Base-by-base conservation (phyloP, 1,140 invertebrate genomes). In the Drosophila nigrodunni region DNA sequence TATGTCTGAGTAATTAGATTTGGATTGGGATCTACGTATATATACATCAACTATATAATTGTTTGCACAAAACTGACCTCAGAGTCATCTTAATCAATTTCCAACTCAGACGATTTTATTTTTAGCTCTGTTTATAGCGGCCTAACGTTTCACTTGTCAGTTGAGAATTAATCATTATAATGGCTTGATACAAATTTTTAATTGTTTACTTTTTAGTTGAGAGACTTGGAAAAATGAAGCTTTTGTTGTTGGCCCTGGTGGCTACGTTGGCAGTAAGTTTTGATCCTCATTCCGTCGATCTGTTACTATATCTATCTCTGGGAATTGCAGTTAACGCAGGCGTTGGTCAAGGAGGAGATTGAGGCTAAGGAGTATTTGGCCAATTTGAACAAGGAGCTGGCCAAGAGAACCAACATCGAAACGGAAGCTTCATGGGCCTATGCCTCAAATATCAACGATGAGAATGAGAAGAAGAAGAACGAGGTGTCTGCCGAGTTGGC, bases 401-500 rank as follows among this genome's bases (percentile, higher is more conserved):
- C 94, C 2, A 72, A 93, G 58, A 94, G 94, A 90, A 93, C 93
- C 62, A 95, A 95, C 80, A 92, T 93, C 9, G 92, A 93, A 0
- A 93, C 93, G 1, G 78, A 94, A 1, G 94, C 94, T 0, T 92
- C 94, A 37, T 97, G 96, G 96, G 93, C 93, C 7, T 97, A 96
- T 77, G 94, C 94, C 1, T 96, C 96, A 0, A 96, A 97, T 85
- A 94, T 97, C 11, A 97, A 95, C 1, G 94, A 95, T 61, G 94
- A 94, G 43, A 96, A 96, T 90, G 94, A 95, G 8, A 93, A 94
- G 37, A 93, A 92, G 44, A 94, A 95, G 90, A 85, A 94, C 13
- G 92, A 93, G 57, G 74, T 92, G 0, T 92, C 93, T 2, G 82
- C 80, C 0, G 83, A 93, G 18, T 50, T 82, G 57, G 93, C 93